These are phyloP conservation scores for Laspeyria flexula DNA, from an alignment of 2,888 invertebrate genomes.

Conservation along the genomic window DNA sequence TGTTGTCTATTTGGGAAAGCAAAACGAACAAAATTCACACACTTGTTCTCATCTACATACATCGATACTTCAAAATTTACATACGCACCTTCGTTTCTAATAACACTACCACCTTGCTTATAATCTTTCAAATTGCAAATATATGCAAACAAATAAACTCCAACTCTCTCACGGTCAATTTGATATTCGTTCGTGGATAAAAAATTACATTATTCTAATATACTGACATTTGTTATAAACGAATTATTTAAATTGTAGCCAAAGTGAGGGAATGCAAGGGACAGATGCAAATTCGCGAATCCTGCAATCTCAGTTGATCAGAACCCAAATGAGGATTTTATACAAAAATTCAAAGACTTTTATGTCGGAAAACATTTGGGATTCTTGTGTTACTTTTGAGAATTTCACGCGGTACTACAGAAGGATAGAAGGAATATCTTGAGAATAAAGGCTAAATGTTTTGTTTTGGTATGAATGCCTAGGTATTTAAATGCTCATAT, in stretches of 20 bases:
- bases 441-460: conserved; percentile 8
- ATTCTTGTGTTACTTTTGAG: conserved; percentile 48
- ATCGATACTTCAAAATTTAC: conserved; percentile 62
- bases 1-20: conserved; percentile 61
- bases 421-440: conserved; percentile 28
- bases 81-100: conserved; percentile 47
- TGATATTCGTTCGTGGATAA: conserved; percentile 61
- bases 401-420: conserved; percentile 36
- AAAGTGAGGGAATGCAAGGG: conserved; percentile 54
- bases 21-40: conserved; percentile 64
- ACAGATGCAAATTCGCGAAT: conserved; percentile 72
- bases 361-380: conserved; percentile 45
- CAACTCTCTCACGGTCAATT: conserved; percentile 76
- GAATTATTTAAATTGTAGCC: conserved; percentile 78
- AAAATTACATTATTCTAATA: conserved; percentile 67
- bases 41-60: conserved; percentile 71
- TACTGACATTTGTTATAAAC: conserved; percentile 68
- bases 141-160: conserved; percentile 47
- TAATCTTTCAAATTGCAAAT: conserved; percentile 39
- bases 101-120: conserved; percentile 36
- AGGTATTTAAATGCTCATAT: conserved; percentile 23
- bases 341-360: conserved; percentile 72
- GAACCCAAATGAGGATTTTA: conserved; percentile 78
- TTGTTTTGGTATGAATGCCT: conserved; percentile 4
- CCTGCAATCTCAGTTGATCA: conserved; percentile 72